Conservation (phyloP, 2,797 vertebrate species). For the Cossypha heuglini region DNA sequence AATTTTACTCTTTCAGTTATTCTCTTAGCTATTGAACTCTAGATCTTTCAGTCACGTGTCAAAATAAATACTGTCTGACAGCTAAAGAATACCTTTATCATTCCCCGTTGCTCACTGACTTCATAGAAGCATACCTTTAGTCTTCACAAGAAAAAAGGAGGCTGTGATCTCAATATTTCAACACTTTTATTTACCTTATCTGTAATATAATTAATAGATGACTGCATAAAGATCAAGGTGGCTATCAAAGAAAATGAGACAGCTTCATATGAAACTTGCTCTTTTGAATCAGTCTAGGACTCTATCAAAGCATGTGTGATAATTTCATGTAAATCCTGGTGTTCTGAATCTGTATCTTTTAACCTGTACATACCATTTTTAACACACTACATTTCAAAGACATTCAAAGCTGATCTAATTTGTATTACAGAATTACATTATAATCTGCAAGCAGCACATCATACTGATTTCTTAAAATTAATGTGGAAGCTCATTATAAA, state of each 20-base stretch:
- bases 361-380: slow-evolving; percentile 75
- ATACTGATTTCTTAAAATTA: slow-evolving; percentile 69
- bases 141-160: slow-evolving; percentile 75
- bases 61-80: slow-evolving; percentile 63
- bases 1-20: slow-evolving; percentile 13
- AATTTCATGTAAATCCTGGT: slow-evolving; percentile 79
- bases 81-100: slow-evolving; percentile 58
- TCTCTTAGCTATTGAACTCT: slow-evolving; percentile 38
- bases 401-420: slow-evolving; percentile 70
- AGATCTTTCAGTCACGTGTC: slow-evolving; percentile 67
- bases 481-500: slow-evolving; percentile 55
- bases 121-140: slow-evolving; percentile 70
- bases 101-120: slow-evolving; percentile 56
- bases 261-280: slow-evolving; percentile 70
- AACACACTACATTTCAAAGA: slow-evolving; percentile 74
- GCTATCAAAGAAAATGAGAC: slow-evolving; percentile 77
- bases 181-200: slow-evolving; percentile 81
- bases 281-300: slow-evolving; percentile 76
- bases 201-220: slow-evolving; percentile 82
- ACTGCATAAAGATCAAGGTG: slow-evolving; percentile 76
- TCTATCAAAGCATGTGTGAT: slow-evolving; percentile 80
- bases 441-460: slow-evolving; percentile 61
- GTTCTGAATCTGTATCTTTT: slow-evolving; percentile 76
- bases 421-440: slow-evolving; percentile 73
- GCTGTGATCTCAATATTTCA: slow-evolving; percentile 76